phyloP scores from a whole-genome alignment of 2,113 vertebrate species.

The Excalfactoria chinensis region DNA sequence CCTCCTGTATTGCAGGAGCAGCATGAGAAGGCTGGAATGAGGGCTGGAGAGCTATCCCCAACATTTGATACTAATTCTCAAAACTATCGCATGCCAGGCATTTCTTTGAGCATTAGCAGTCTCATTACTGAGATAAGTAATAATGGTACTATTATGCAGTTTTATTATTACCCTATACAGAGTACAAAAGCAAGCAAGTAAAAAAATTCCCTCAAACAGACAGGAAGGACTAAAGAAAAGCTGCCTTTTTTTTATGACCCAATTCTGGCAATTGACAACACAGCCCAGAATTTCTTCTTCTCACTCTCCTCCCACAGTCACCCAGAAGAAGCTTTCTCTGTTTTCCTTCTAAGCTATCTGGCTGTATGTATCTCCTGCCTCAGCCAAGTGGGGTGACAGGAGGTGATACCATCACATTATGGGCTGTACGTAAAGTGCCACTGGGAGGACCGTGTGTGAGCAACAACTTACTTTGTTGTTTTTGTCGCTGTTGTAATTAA shows the following conservation, averaged over 20 bases:
- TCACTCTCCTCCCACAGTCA: background rate
- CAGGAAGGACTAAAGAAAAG: background rate
- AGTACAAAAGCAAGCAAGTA: background rate
- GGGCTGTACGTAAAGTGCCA: background rate
- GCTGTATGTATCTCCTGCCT: background rate
- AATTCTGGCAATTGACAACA: background rate
- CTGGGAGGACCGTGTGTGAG: background rate
- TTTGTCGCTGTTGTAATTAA: background rate
- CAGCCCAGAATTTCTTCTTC: background rate
- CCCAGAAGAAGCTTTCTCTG: rapidly evolving
- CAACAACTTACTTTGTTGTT: background rate
- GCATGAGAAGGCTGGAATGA: background rate
- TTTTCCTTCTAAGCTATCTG: background rate
- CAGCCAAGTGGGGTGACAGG: background rate
- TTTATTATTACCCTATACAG: background rate
- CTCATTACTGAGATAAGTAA: background rate
- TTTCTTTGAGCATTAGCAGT: background rate
- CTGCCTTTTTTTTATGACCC: background rate
- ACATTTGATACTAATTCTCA: background rate
- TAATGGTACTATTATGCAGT: background rate
- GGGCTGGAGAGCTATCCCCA: background rate
- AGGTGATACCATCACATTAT: background rate
- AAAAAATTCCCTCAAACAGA: background rate
- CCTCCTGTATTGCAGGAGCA: background rate
- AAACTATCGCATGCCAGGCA: background rate